A percentile compares a stretch with the other conserved stretches of the same genome.
phyloP scores from a whole-genome alignment of 2,888 invertebrate genomes.

The Mallateleia sp. region DNA sequence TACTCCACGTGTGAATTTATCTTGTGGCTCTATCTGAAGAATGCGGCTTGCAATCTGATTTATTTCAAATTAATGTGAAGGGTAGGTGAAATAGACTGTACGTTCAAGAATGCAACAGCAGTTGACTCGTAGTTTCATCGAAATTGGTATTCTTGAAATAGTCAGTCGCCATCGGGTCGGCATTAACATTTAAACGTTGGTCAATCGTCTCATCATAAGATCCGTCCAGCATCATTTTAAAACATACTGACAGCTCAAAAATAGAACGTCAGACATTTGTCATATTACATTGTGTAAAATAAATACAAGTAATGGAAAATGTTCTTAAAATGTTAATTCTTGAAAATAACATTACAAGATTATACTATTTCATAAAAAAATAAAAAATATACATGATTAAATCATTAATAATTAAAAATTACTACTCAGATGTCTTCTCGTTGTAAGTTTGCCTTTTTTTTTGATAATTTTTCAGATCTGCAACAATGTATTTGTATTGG shows the following conservation, averaged over 20 bases:
- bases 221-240: neutral
- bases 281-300: neutral
- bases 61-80: conserved; percentile 47
- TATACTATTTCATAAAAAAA: no score
- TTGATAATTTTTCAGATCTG: no score
- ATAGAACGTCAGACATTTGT: neutral
- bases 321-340: no score
- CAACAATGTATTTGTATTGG: no score
- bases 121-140: neutral
- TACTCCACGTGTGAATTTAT: conserved; percentile 47
- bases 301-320: neutral
- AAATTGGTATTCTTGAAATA: neutral
- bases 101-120: neutral
- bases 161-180: neutral
- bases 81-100: neutral
- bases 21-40: conserved; percentile 31
- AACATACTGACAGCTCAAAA: neutral
- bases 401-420: no score
- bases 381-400: no score
- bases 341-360: no score
- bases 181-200: neutral
- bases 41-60: conserved; percentile 47
- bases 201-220: neutral
- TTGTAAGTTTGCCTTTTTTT: no score
- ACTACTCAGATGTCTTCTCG: no score